Conservation (phyloP, 2,113 vertebrate species). For the Gambusia affinis region DNA sequence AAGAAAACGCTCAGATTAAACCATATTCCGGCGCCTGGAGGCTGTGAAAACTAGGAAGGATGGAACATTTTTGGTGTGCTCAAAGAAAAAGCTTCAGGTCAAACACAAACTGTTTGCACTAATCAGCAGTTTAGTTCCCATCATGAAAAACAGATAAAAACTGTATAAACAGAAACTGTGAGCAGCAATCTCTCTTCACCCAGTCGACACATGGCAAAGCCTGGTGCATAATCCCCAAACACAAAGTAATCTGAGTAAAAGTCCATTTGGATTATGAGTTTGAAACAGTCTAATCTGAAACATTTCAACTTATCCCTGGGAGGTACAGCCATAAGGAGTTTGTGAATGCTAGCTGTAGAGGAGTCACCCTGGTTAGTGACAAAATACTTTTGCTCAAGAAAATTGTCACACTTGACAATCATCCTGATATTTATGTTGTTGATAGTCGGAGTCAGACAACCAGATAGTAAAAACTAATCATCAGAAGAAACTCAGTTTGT, state of each 20-base stretch:
- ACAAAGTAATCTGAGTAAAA: conserved; percentile 67
- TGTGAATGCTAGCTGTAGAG: not conserved
- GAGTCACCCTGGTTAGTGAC: not conserved
- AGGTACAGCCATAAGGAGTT: not conserved
- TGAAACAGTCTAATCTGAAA: conserved; percentile 61
- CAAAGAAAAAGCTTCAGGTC: not conserved
- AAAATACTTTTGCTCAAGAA: too few relatives aligned
- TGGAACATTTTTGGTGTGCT: conserved; percentile 12
- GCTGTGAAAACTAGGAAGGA: not conserved
- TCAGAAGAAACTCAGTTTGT: too few relatives aligned
- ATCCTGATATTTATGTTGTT: too few relatives aligned
- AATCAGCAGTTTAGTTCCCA: not conserved
- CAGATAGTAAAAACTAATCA: too few relatives aligned
- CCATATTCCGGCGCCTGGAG: conserved; percentile 17
- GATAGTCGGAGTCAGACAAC: too few relatives aligned
- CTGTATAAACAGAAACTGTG: not conserved
- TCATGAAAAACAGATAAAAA: too few relatives aligned
- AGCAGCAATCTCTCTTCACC: conserved; percentile 18
- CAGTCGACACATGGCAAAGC: conserved; percentile 42
- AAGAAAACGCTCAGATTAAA: conserved; percentile 21
- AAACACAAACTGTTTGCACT: not conserved
- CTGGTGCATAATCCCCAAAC: conserved; percentile 51
- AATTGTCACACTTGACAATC: too few relatives aligned
- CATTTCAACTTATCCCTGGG: conserved; percentile 40
- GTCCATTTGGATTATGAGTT: conserved; percentile 72